Evolutionary conservation across 2,797 vertebrate species (phyloP), one percentile per base, ranked within the genome.

Genomic region (Knipowitschia caucasica): DNA sequence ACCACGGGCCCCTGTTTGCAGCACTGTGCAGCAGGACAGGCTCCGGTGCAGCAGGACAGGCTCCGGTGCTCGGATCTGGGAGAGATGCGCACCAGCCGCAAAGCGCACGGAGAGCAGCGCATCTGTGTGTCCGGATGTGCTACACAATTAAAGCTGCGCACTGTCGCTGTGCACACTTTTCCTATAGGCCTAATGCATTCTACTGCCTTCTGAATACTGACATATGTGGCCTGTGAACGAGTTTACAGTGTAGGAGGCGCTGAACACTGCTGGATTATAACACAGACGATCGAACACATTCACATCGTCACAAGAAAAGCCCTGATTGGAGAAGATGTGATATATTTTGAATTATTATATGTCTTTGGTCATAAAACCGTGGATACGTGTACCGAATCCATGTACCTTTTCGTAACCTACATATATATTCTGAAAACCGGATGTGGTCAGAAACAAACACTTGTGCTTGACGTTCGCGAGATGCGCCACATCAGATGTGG

Each of bases 401-500:
- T n/a, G n/a, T n/a, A n/a, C n/a, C n/a, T n/a, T n/a, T n/a, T n/a
- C n/a, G n/a, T n/a, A n/a, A n/a, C n/a, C n/a, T n/a, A n/a, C n/a
- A n/a, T n/a, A n/a, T n/a, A n/a, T 81, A 81, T 66, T 82, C 42
- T 82, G 71, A 4, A 78, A 59, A 40, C 5, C 18, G 2, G 5
- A 25, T 33, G 77, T 67, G 27, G 53, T 44, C 24, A 17, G 11
- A 26, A 40, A 0, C 25, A 17, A 11, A 0, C 1, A 1, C 14
- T 8, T 6, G 1, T 0, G 0, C 46, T 76, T 79, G 61, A 80
- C 33, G 50, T 54, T 64, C 43, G 43, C 40, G 68, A 82, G 80
- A 85, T 89, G 87, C 81, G 79, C 84, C 80, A 85, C 83, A 78
- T 78, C 82, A 74, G 73, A 80, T 81, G 77, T 62, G 71, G 77